Evolutionary conservation across 2,113 vertebrate genomes (phyloP).

Genomic region (Dipodomys merriami): DNA sequence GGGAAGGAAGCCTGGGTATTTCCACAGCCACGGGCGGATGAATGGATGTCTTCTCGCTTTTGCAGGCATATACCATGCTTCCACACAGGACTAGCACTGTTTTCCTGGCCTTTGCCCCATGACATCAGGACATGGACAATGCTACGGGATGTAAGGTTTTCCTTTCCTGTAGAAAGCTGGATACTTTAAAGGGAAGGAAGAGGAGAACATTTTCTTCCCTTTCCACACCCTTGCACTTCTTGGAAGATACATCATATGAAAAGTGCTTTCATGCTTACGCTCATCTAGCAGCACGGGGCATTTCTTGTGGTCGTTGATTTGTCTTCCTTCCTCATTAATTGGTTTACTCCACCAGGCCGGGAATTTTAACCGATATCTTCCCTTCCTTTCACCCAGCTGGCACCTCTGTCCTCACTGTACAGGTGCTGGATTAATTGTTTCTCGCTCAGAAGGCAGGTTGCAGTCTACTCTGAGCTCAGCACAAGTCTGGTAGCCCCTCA

Average conservation of each 20-base stretch:
- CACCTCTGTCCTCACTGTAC: background rate
- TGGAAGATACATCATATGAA: too few relatives aligned
- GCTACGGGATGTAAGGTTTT: background rate
- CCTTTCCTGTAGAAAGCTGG: background rate
- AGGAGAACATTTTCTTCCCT: background rate
- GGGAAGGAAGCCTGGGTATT: background rate
- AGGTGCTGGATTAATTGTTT: background rate
- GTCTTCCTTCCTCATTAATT: background rate
- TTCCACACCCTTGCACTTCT: background rate
- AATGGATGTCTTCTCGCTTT: background rate
- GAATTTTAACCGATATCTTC: too few relatives aligned
- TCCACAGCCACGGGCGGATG: background rate
- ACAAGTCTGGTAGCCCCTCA: too few relatives aligned
- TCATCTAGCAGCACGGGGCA: background rate
- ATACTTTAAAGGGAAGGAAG: background rate
- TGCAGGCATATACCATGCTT: rapidly evolving
- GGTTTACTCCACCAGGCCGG: background rate
- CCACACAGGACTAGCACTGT: background rate
- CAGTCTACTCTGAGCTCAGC: background rate
- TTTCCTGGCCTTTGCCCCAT: background rate
- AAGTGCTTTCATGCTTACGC: too few relatives aligned
- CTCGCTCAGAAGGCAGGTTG: background rate
- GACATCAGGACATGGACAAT: background rate
- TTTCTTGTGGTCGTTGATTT: background rate
- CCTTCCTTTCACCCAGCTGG: background rate